phyloP scores from a whole-genome alignment of 2,888 invertebrate species.

The Scaeva pyrastri region DNA sequence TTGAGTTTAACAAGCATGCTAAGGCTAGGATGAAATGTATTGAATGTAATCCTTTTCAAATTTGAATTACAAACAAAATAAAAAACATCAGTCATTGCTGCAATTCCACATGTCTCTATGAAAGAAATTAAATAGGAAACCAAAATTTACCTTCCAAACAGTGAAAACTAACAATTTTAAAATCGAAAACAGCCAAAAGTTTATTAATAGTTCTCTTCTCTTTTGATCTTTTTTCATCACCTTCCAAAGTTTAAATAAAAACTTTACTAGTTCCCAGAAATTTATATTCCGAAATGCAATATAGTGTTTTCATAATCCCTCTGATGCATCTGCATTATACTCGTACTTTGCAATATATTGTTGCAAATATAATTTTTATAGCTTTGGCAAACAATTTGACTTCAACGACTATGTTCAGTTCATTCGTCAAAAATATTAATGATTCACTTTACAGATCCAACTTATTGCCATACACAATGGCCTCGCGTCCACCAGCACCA shows the following conservation, averaged over 20 bases:
- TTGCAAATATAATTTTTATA: conserved; percentile 23
- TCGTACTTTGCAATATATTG: background rate
- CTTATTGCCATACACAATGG: background rate
- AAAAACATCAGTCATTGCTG: too few relatives aligned
- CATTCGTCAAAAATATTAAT: background rate
- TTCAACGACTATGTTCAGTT: background rate
- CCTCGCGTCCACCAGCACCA: background rate
- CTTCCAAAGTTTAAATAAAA: background rate
- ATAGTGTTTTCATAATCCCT: background rate
- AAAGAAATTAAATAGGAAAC: too few relatives aligned
- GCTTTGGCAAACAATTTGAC: conserved; percentile 48
- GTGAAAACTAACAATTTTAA: too few relatives aligned
- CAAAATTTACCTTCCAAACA: too few relatives aligned
- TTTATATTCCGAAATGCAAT: background rate
- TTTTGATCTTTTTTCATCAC: too few relatives aligned
- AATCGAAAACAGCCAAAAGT: too few relatives aligned
- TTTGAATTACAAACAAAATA: too few relatives aligned
- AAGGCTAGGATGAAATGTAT: too few relatives aligned
- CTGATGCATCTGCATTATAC: background rate
- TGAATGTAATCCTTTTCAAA: too few relatives aligned
- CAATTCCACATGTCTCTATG: too few relatives aligned
- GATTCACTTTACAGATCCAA: background rate
- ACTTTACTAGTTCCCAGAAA: background rate
- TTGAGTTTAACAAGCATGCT: too few relatives aligned
- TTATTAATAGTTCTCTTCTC: too few relatives aligned